Evolutionary conservation across 2,888 invertebrate species (phyloP).

Genomic region (Eupithecia inturbata): DNA sequence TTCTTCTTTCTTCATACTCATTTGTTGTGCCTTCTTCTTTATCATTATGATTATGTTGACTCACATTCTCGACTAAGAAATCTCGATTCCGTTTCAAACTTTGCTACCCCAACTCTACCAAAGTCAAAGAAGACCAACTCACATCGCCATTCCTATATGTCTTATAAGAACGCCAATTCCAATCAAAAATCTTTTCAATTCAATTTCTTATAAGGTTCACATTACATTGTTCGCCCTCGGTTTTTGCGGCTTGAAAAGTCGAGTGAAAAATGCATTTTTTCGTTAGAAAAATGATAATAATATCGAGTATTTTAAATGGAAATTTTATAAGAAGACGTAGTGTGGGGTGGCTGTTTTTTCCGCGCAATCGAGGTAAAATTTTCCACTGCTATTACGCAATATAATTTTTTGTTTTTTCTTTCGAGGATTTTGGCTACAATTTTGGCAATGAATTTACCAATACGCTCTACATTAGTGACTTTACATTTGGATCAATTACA

Average conservation of each 20-base stretch:
- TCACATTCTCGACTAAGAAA: conserved; percentile 13
- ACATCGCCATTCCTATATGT: conserved; percentile 48
- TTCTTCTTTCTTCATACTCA: background rate
- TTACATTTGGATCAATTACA: background rate
- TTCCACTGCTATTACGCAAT: conserved; percentile 68
- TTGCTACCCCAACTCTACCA: conserved; percentile 66
- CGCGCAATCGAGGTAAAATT: conserved; percentile 61
- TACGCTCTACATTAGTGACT: background rate
- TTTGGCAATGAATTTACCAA: background rate
- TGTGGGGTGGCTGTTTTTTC: conserved; percentile 75
- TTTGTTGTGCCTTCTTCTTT: background rate
- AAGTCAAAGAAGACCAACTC: conserved; percentile 79
- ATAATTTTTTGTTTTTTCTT: conserved; percentile 29
- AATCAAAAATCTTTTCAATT: conserved; percentile 52
- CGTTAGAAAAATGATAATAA: conserved; percentile 82
- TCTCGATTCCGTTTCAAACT: conserved; percentile 55
- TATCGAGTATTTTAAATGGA: conserved; percentile 79
- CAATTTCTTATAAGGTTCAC: conserved; percentile 47
- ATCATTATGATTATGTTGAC: background rate
- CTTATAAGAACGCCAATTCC: conserved; percentile 49
- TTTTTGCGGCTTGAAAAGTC: conserved; percentile 49
- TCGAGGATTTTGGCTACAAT: conserved; percentile 20
- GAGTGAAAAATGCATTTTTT: conserved; percentile 69
- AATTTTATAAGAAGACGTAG: conserved; percentile 78
- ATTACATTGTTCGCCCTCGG: conserved; percentile 36